Evolutionary conservation across 1,140 invertebrate genomes (phyloP).

Genomic region (Heliconius himera): DNA sequence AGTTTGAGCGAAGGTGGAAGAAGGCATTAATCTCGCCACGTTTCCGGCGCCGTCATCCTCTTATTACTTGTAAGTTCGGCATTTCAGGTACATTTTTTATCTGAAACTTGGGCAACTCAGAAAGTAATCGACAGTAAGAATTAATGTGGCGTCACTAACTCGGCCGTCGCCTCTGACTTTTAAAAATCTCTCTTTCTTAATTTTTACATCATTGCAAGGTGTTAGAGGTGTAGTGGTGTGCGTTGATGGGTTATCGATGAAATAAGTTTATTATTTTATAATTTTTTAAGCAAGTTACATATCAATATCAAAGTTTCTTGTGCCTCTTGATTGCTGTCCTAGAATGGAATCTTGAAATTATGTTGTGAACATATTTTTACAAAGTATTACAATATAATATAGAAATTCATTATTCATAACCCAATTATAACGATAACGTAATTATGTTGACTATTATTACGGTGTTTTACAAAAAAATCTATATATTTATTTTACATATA

Average conservation of each 20-base stretch:
- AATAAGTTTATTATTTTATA: neutral
- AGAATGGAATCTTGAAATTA: too few species aligned
- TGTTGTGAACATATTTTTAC: too few species aligned
- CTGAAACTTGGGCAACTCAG: constrained; percentile 35
- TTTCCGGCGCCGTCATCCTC: constrained; percentile 42
- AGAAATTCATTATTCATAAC: too few species aligned
- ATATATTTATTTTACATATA: too few species aligned
- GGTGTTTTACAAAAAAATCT: too few species aligned
- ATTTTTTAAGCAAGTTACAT: too few species aligned
- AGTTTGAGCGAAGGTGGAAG: constrained; percentile 9
- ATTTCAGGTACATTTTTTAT: constrained; percentile 58
- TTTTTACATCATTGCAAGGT: constrained; percentile 79
- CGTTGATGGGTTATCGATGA: constrained; percentile 41
- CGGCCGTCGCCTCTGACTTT: constrained; percentile 63
- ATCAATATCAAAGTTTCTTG: too few species aligned
- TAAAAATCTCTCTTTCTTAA: constrained; percentile 78
- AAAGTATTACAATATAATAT: too few species aligned
- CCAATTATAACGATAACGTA: too few species aligned
- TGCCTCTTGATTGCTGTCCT: too few species aligned
- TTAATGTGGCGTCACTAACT: constrained; percentile 79
- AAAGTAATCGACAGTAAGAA: constrained; percentile 69
- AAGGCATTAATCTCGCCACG: constrained; percentile 41
- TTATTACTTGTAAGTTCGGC: constrained; percentile 43
- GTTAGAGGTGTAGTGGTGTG: constrained; percentile 54
- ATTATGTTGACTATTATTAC: too few species aligned